phyloP scores from a whole-genome alignment of 2,113 vertebrate species.

The Sinocyclocheilus anophthalmus region DNA sequence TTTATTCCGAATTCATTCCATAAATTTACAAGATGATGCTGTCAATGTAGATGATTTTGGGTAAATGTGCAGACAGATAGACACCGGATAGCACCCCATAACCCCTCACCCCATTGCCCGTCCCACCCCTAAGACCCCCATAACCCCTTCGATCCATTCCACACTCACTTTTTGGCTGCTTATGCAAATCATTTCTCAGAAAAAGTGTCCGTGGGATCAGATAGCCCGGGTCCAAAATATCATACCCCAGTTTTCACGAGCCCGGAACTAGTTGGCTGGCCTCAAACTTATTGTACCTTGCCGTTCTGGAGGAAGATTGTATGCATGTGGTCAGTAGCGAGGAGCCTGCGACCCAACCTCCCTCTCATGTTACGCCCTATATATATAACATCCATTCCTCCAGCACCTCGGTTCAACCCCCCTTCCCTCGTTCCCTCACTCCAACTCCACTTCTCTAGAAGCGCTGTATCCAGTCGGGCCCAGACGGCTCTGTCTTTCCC shows the following conservation, averaged over 20 bases:
- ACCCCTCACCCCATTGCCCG: neutral
- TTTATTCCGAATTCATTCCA: neutral
- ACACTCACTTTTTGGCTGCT: conserved; percentile 36
- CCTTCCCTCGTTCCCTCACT: conserved; percentile 81
- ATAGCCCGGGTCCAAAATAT: conserved; percentile 64
- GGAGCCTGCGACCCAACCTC: conserved; percentile 86
- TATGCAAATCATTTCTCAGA: conserved; percentile 52
- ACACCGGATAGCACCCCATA: neutral
- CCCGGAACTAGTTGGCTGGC: conserved; percentile 58
- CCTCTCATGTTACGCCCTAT: conserved; percentile 92
- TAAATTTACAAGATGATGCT: neutral
- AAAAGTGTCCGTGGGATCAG: conserved; percentile 46
- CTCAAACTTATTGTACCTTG: conserved; percentile 66
- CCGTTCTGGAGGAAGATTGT: conserved; percentile 79
- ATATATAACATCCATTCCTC: conserved; percentile 88
- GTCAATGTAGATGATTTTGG: no score
- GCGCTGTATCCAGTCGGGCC: conserved; percentile 74
- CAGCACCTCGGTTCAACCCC: conserved; percentile 69
- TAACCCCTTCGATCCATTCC: neutral
- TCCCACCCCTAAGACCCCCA: neutral
- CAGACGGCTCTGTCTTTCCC: conserved; percentile 67
- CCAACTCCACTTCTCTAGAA: conserved; percentile 79
- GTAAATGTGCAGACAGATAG: neutral
- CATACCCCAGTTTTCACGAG: conserved; percentile 57
- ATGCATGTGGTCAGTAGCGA: conserved; percentile 84